These are phyloP conservation scores for Ferrisia virgata DNA, from an alignment of 2,888 invertebrate species.

Conservation along the genomic window DNA sequence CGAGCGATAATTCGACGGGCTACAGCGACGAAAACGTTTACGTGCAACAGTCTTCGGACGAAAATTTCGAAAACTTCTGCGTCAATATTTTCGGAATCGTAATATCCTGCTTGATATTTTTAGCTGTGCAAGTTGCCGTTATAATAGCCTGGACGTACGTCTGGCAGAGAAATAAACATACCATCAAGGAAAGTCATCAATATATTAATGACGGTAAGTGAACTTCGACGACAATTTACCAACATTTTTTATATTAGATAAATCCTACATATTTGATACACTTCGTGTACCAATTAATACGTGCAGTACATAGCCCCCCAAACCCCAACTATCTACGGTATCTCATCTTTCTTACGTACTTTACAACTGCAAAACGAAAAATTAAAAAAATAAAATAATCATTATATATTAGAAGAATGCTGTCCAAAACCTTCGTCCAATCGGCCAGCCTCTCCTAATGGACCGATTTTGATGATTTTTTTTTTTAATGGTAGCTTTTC, in stretches of 20 bases:
- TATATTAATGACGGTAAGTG: constrained; percentile 45
- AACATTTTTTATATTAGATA: too few species aligned
- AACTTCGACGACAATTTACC: neutral
- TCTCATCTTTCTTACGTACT: too few species aligned
- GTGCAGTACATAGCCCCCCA: too few species aligned
- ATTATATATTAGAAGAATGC: too few species aligned
- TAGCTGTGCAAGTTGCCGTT: constrained; percentile 81
- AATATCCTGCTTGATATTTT: constrained; percentile 79
- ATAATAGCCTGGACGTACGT: constrained; percentile 85
- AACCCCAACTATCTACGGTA: too few species aligned
- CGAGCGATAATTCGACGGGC: constrained; percentile 66
- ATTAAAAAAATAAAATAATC: too few species aligned
- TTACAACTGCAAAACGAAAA: too few species aligned
- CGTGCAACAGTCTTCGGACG: constrained; percentile 48
- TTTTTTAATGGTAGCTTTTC: too few species aligned
- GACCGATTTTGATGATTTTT: too few species aligned
- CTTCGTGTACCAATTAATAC: too few species aligned
- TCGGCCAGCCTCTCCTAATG: too few species aligned
- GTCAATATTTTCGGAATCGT: constrained; percentile 77
- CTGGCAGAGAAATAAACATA: constrained; percentile 65
- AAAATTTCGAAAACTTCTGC: constrained; percentile 56
- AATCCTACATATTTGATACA: neutral
- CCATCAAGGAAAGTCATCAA: constrained; percentile 44
- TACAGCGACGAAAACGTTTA: constrained; percentile 56
- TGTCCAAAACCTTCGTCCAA: too few species aligned